Conservation (phyloP, 1,140 invertebrate species). For the Ooceraea biroi region DNA sequence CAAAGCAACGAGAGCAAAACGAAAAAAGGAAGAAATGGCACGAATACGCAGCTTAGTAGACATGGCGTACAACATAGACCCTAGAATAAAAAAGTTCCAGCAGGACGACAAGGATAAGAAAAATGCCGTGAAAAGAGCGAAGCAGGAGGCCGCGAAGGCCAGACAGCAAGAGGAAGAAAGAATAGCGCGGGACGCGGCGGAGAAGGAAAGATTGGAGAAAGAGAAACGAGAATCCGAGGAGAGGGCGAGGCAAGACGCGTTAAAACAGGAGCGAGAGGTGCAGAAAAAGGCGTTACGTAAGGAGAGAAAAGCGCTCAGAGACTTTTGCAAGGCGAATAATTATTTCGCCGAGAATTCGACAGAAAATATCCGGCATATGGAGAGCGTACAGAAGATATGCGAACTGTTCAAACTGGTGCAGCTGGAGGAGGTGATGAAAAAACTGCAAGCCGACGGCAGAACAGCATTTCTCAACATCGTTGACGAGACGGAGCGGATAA, state of each 20-base stretch:
- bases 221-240: slow-evolving; percentile 94
- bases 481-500: slow-evolving; percentile 90
- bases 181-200: slow-evolving; percentile 89
- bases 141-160: slow-evolving; percentile 94
- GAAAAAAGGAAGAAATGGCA: slow-evolving; percentile 98
- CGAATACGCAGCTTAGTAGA: slow-evolving; percentile 96
- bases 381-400: slow-evolving; percentile 95
- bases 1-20: slow-evolving; percentile 94
- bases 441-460: slow-evolving; percentile 89
- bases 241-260: slow-evolving; percentile 91
- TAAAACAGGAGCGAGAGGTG: slow-evolving; percentile 95
- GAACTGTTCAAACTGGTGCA: slow-evolving; percentile 91
- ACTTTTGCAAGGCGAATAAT: slow-evolving; percentile 94
- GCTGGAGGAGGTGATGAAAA: slow-evolving; percentile 92
- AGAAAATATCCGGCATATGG: slow-evolving; percentile 94
- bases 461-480: slow-evolving; percentile 90
- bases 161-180: slow-evolving; percentile 94
- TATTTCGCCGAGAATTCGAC: slow-evolving; percentile 92
- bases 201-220: slow-evolving; percentile 90
- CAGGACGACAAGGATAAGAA: slow-evolving; percentile 98
- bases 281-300: slow-evolving; percentile 94
- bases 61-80: slow-evolving; percentile 97
- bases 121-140: slow-evolving; percentile 94
- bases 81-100: slow-evolving; percentile 96
- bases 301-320: slow-evolving; percentile 94